Percentiles rank a stretch among this genome's conserved stretches.
Evolutionary conservation across 2,113 vertebrate genomes (phyloP).

Genomic region (Serilophus lunatus): DNA sequence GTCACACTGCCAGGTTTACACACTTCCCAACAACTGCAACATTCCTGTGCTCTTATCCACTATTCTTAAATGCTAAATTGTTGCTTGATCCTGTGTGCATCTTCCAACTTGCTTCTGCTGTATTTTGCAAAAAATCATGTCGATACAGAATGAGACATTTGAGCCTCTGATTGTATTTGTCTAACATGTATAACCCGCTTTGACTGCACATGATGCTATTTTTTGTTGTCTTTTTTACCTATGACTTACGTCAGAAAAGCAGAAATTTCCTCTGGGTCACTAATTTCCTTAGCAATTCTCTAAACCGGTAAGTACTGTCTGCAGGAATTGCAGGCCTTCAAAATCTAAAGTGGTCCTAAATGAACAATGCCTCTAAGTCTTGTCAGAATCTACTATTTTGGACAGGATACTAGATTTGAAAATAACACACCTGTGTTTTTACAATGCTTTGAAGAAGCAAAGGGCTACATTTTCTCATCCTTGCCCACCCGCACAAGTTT

Average conservation of each 20-base stretch:
- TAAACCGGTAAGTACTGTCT: background rate
- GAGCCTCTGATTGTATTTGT: background rate
- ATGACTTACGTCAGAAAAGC: background rate
- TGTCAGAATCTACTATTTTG: background rate
- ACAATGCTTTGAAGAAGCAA: background rate
- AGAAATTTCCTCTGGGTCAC: background rate
- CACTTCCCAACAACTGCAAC: background rate
- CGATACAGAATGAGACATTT: background rate
- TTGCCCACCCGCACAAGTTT: rapidly evolving
- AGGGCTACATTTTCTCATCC: background rate
- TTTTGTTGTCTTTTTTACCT: background rate
- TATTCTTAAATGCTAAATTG: background rate
- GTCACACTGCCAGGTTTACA: background rate
- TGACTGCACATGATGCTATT: background rate
- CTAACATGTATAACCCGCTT: background rate
- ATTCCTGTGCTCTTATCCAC: background rate
- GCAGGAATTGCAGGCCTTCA: background rate
- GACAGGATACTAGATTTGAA: background rate
- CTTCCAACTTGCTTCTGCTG: background rate
- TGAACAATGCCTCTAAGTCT: background rate
- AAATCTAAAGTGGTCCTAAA: background rate
- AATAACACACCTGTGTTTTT: background rate
- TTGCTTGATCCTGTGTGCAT: background rate
- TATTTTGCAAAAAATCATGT: background rate
- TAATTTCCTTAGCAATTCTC: background rate